These are phyloP conservation scores for Gobio occitaniae DNA, from an alignment of 2,797 vertebrate genomes.

Conservation along the genomic window DNA sequence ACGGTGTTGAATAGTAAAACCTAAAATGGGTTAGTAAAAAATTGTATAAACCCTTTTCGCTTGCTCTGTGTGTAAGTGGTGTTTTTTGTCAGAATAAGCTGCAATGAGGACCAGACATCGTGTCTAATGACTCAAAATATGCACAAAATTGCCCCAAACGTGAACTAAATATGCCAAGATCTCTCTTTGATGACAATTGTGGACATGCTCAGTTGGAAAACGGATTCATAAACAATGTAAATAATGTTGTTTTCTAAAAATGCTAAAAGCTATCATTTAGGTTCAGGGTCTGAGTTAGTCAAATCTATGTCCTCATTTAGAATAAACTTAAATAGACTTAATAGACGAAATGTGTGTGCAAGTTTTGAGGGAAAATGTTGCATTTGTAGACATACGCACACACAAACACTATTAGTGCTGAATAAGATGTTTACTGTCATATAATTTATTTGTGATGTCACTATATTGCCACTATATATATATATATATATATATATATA, in stretches of 20 bases:
- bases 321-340: neutral
- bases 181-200: neutral
- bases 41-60: too few species aligned
- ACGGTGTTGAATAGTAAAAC: neutral
- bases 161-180: slow-evolving; percentile 3
- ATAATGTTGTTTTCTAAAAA: neutral
- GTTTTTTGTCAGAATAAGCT: neutral
- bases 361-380: neutral
- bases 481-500: too few species aligned
- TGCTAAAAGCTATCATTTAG: neutral
- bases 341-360: neutral
- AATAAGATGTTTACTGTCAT: slow-evolving; percentile 88
- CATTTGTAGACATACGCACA: slow-evolving; percentile 52
- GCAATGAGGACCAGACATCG: neutral
- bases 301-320: neutral
- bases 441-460: slow-evolving; percentile 87
- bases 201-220: neutral
- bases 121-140: neutral
- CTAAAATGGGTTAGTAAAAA: neutral
- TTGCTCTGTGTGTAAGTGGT: neutral
- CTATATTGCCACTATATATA: slow-evolving; percentile 71
- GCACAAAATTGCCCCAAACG: neutral
- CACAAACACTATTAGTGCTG: slow-evolving; percentile 70
- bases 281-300: neutral
- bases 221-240: neutral